phyloP scores from a whole-genome alignment of 2,888 invertebrate genomes.

The Zelleria hepariella region DNA sequence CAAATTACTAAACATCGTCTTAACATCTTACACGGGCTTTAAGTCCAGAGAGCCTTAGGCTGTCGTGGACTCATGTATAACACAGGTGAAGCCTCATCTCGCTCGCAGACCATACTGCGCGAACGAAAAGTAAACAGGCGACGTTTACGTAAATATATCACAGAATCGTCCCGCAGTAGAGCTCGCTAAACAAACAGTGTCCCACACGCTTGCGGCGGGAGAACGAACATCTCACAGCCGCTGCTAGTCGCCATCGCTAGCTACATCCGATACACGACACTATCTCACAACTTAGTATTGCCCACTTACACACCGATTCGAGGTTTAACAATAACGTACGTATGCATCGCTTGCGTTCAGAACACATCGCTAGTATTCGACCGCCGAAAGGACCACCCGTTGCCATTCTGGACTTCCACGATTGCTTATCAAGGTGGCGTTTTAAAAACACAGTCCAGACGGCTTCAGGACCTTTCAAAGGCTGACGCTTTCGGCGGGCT shows the following conservation, averaged over 20 bases:
- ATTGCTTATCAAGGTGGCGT: too few relatives aligned
- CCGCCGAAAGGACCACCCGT: neutral
- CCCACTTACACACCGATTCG: neutral
- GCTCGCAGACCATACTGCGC: neutral
- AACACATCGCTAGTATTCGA: neutral
- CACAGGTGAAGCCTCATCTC: neutral
- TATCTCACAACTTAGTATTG: too few relatives aligned
- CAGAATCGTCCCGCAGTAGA: constrained; percentile 1
- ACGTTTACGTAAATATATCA: constrained; percentile 6
- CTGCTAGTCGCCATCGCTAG: neutral
- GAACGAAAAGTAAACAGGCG: neutral
- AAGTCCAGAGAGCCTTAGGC: neutral
- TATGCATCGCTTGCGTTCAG: neutral
- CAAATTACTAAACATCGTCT: too few relatives aligned
- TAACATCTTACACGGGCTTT: neutral
- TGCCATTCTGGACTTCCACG: neutral
- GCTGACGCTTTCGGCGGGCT: too few relatives aligned
- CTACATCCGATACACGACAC: neutral
- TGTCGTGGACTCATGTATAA: neutral
- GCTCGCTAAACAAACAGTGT: neutral
- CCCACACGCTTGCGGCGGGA: neutral
- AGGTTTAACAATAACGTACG: neutral
- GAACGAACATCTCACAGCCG: neutral
- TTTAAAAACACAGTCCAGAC: too few relatives aligned
- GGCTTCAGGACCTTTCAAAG: too few relatives aligned